These are phyloP conservation scores for Eumacrocentrus americanus DNA, from an alignment of 2,888 invertebrate species.

Conservation along the genomic window DNA sequence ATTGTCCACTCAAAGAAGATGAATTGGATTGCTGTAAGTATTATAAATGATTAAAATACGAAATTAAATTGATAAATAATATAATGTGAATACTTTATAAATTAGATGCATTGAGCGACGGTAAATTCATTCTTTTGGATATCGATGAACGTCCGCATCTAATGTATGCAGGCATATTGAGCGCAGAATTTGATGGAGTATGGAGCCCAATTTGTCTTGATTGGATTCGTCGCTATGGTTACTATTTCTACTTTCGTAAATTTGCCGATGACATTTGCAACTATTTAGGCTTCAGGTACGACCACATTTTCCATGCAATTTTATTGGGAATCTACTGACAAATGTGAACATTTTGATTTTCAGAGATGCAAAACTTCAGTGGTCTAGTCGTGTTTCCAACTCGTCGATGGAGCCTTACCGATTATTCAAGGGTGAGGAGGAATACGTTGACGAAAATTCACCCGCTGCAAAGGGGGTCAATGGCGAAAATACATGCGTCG, in stretches of 20 bases:
- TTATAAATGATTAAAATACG: neutral
- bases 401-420: too few relatives aligned
- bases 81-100: too few relatives aligned
- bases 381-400: too few relatives aligned
- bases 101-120: constrained; percentile 71
- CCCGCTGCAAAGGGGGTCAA: too few relatives aligned
- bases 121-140: constrained; percentile 68
- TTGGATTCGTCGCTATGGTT: constrained; percentile 45
- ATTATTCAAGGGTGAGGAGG: too few relatives aligned
- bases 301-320: neutral
- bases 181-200: constrained; percentile 62
- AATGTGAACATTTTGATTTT: too few relatives aligned
- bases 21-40: constrained; percentile 75
- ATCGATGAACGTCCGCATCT: constrained; percentile 68
- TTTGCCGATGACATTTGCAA: constrained; percentile 66
- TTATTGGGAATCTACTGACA: too few relatives aligned
- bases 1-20: constrained; percentile 77
- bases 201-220: constrained; percentile 73
- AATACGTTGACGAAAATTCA: too few relatives aligned
- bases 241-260: too few relatives aligned
- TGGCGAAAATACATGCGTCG: too few relatives aligned
- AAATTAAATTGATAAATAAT: neutral
- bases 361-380: too few relatives aligned
- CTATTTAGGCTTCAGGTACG: constrained; percentile 68
- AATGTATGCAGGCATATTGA: constrained; percentile 70